These are phyloP conservation scores for Drosophila anomalata DNA, from an alignment of 2,888 invertebrate species.

Conservation along the genomic window DNA sequence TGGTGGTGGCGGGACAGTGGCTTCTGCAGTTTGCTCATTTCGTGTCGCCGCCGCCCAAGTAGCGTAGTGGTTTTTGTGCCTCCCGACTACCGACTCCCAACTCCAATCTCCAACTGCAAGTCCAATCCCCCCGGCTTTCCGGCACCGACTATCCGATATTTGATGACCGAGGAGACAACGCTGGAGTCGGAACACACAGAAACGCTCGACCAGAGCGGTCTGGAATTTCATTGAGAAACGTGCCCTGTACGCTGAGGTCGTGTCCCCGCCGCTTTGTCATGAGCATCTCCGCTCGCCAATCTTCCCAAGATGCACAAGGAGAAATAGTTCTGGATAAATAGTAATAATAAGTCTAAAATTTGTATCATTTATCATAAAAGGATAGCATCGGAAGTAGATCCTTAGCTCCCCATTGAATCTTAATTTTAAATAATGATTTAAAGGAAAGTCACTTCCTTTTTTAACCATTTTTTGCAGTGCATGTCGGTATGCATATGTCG, in stretches of 20 bases:
- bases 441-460: not conserved
- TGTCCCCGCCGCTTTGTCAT: conserved; percentile 73
- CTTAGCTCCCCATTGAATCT: not conserved
- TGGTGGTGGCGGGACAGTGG: conserved; percentile 59
- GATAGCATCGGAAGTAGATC: not conserved
- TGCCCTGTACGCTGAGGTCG: conserved; percentile 75
- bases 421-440: not conserved
- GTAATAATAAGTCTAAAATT: not conserved
- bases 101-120: conserved; percentile 30
- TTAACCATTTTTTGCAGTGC: conserved; percentile 9
- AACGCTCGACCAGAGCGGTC: conserved; percentile 61
- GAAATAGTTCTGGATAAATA: not conserved
- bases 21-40: conserved; percentile 50
- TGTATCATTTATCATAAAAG: not conserved
- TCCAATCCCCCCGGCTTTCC: conserved; percentile 10
- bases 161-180: conserved; percentile 81
- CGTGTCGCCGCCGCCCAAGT: conserved; percentile 56
- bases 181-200: conserved; percentile 81
- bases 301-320: conserved; percentile 10
- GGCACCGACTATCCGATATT: conserved; percentile 41
- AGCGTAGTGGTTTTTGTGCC: conserved; percentile 48
- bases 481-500: conserved; percentile 39
- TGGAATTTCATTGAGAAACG: conserved; percentile 81
- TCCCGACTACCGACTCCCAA: not conserved
- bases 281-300: conserved; percentile 40